A percentile compares a stretch with the other conserved stretches of the same genome.
Conservation (phyloP, 2,888 invertebrate species). For the Pristionchus exspectatus region DNA sequence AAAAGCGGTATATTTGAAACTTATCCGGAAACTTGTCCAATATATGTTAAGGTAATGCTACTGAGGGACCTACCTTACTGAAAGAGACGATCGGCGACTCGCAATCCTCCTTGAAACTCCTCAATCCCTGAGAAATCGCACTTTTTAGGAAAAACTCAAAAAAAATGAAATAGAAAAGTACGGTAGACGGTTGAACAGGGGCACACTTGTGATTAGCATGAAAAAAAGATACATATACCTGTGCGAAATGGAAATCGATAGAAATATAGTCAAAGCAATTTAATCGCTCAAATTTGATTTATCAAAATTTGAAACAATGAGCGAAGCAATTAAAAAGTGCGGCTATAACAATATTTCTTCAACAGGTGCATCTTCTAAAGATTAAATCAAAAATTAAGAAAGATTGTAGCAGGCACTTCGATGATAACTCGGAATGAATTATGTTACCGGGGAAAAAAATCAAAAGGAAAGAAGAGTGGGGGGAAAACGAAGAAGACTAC, state of each 20-base stretch:
- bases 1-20: background rate
- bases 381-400: background rate
- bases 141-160: conserved; percentile 2
- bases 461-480: background rate
- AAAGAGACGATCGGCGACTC: conserved; percentile 27
- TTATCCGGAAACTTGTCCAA: too few relatives aligned
- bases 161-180: background rate
- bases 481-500: background rate
- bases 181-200: background rate
- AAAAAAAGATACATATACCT: background rate
- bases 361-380: background rate
- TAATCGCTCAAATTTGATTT: background rate
- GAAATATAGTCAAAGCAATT: background rate
- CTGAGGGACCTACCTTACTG: background rate
- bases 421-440: background rate
- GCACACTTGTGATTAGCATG: background rate
- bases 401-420: background rate
- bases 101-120: background rate
- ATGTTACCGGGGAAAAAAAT: background rate
- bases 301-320: background rate
- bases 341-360: background rate
- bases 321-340: background rate
- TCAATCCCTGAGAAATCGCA: conserved; percentile 2
- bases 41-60: too few relatives aligned
- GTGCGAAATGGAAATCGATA: conserved; percentile 4